Base-by-base conservation (phyloP, 1,140 invertebrate genomes). In the Ptiloglossa arizonensis region DNA sequence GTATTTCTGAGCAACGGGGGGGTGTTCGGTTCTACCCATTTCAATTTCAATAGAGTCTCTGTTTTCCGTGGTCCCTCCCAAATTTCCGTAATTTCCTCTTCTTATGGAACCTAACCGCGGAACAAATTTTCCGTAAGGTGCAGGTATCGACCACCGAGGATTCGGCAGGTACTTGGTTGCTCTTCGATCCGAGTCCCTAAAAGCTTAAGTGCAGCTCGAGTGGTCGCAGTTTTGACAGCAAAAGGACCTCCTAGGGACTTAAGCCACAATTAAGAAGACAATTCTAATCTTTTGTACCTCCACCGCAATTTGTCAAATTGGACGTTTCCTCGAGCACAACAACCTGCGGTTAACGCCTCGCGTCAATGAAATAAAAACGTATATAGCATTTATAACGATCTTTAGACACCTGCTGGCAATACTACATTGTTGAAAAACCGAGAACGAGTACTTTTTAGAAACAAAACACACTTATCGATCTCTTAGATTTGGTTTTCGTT, bases 181-280 rank as follows among this genome's bases (percentile, higher is more conserved):
- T 70, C 60, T 50, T 46, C 54, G 9, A 73, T 72, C 46, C 50
- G 19, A 52, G 27, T 1, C n/a, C 6, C 48, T 29, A 57, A 67
- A 54, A 41, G 50, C 56, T 6, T 59, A 52, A 85, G 82, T 70
- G 64, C 71, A n/a, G n/a, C 50, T 76, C 66, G 4, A 87, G 56
- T 62, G 64, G n/a, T 17, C 63, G 3, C 22, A 83, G 75, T 86
- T 90, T 85, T 84, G 82, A 82, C 84, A 81, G 78, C 56, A 59
- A 63, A 68, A 50, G 24, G 82, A 86, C 77, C 81, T 85, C 77
- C 88, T 66, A 64, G 1, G 56, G 78, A 63, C 71, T 79, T 82
- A 76, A 86, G 76, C 81, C 73, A 81, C 87, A 91, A 91, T 88
- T 89, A 88, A 85, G 82, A 75, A 74, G 75, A 24, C 73, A 77